Percentiles rank a stretch among this genome's conserved stretches.
These are phyloP conservation scores for Trichoplusia ni DNA, from an alignment of 1,140 invertebrate species.

Conservation along the genomic window DNA sequence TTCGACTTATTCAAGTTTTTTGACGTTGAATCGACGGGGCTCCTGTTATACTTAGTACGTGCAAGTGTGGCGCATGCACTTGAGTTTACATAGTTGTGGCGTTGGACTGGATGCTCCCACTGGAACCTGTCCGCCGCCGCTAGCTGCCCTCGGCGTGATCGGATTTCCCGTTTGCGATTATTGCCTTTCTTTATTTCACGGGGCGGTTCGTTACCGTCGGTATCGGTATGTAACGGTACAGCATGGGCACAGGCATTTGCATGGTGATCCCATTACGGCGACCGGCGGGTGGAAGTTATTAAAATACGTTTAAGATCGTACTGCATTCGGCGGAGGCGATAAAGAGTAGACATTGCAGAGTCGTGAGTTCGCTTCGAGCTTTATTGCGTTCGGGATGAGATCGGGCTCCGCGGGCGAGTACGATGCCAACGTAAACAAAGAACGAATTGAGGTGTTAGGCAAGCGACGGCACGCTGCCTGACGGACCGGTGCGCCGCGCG, in stretches of 20 bases:
- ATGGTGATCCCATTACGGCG: conserved; percentile 64
- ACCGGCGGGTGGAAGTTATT: conserved; percentile 68
- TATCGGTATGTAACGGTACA: conserved; percentile 66
- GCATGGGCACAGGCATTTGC: conserved; percentile 65
- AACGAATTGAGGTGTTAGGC: conserved; percentile 56
- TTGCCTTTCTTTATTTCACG: conserved; percentile 71
- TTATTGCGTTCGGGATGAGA: conserved; percentile 69
- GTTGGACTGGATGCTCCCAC: conserved; percentile 36
- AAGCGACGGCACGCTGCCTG: conserved; percentile 41
- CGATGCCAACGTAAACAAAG: conserved; percentile 61
- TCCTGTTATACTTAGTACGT: conserved; percentile 8
- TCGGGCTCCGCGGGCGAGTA: conserved; percentile 49
- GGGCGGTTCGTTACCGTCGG: conserved; percentile 58
- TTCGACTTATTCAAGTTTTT: conserved; percentile 59
- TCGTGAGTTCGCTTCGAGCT: conserved; percentile 69
- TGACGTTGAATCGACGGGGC: conserved; percentile 32
- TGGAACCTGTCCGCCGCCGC: conserved; percentile 34
- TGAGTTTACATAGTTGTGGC: conserved; percentile 39
- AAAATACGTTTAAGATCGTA: conserved; percentile 72
- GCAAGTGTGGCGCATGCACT: conserved; percentile 5
- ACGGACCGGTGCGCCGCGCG: conserved; percentile 43
- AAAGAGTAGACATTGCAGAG: conserved; percentile 68
- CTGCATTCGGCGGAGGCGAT: conserved; percentile 63
- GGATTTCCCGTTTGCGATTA: conserved; percentile 71
- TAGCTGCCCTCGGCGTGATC: conserved; percentile 50